These are phyloP conservation scores for Hesperophylax magnus DNA, from an alignment of 1,140 invertebrate species.

Conservation along the genomic window DNA sequence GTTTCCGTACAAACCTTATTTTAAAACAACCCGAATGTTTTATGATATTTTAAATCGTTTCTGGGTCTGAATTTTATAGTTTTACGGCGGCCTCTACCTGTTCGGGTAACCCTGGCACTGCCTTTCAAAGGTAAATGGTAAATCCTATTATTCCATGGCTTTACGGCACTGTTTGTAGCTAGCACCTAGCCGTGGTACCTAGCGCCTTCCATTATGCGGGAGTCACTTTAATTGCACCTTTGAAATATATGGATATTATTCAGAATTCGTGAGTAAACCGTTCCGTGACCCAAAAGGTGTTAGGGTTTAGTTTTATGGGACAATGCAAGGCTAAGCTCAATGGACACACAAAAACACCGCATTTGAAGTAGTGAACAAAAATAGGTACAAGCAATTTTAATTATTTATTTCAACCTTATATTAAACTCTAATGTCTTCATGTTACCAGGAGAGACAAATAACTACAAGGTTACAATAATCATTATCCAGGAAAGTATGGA, in stretches of 20 bases:
- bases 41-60: background rate
- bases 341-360: too few species aligned
- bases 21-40: background rate
- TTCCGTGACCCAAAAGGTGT: too few species aligned
- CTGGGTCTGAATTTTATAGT: conserved; percentile 2
- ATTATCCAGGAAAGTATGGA: too few species aligned
- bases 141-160: background rate
- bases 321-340: too few species aligned
- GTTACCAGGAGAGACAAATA: too few species aligned
- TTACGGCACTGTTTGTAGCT: conserved; percentile 4
- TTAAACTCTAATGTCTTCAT: too few species aligned
- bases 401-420: too few species aligned
- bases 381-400: too few species aligned
- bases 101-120: background rate
- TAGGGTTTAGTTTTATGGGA: too few species aligned
- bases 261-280: background rate
- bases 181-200: background rate
- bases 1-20: too few species aligned
- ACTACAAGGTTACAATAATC: too few species aligned
- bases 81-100: conserved; percentile 3
- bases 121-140: conserved; percentile 11
- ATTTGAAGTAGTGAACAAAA: too few species aligned
- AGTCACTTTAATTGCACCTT: conserved; percentile 29
- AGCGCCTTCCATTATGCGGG: conserved; percentile 34
- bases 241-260: conserved; percentile 26